phyloP scores from a whole-genome alignment of 2,113 vertebrate genomes.

The Solenodon paradoxus region DNA sequence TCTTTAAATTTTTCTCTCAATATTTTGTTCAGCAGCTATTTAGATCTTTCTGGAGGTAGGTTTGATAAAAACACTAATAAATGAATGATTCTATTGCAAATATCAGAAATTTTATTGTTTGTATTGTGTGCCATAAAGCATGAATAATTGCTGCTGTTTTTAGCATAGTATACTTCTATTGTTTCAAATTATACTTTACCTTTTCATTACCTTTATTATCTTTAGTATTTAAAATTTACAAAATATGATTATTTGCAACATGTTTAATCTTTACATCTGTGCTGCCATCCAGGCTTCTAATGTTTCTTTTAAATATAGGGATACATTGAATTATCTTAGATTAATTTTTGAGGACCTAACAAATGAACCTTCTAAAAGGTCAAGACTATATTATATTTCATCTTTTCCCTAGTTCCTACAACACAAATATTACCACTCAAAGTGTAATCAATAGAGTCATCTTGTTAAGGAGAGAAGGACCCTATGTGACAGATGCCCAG shows the following conservation, averaged over 20 bases:
- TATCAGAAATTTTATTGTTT: neutral
- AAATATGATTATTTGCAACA: neutral
- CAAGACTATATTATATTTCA: neutral
- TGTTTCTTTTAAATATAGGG: neutral
- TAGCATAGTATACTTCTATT: neutral
- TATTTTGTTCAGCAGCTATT: neutral
- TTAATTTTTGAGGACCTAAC: slow-evolving; percentile 6
- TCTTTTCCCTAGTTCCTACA: neutral
- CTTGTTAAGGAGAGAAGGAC: no score
- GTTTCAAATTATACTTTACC: neutral
- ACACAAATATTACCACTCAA: neutral
- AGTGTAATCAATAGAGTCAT: neutral
- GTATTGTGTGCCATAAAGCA: neutral
- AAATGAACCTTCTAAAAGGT: neutral
- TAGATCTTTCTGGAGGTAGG: neutral
- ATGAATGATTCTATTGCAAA: neutral
- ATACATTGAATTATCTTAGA: neutral
- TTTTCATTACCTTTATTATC: neutral
- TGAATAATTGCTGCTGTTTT: neutral
- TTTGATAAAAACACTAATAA: neutral
- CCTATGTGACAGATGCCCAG: no score
- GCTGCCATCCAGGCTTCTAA: neutral
- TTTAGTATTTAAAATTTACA: neutral
- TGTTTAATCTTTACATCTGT: neutral
- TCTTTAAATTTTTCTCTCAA: neutral